A percentile compares a stretch with the other conserved stretches of the same genome.
Conservation (phyloP, 2,113 vertebrate species). For the Phyllostomus hastatus region DNA sequence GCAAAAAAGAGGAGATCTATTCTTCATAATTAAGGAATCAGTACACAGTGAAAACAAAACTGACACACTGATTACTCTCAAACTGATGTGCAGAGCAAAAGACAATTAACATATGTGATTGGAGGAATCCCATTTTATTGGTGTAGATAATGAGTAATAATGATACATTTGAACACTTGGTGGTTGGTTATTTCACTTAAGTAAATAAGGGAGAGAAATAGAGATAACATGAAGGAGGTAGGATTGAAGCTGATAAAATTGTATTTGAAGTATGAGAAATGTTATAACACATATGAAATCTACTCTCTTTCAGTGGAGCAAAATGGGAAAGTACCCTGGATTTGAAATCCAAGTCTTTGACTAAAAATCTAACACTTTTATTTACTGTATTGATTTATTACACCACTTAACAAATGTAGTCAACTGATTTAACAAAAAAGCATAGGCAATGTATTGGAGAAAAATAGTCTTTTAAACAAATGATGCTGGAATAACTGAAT, state of each 20-base stretch:
- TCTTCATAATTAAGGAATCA: neutral
- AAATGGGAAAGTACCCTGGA: neutral
- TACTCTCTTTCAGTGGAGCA: neutral
- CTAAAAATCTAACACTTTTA: neutral
- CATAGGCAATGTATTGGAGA: neutral
- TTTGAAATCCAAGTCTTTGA: neutral
- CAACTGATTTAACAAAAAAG: neutral
- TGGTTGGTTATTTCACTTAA: neutral
- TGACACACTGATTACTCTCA: neutral
- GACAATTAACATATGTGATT: neutral
- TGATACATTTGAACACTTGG: neutral
- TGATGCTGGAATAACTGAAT: neutral
- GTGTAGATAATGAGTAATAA: neutral
- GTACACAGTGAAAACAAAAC: neutral
- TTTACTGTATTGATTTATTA: neutral
- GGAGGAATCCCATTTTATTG: neutral
- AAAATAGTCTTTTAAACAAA: neutral
- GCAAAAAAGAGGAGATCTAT: neutral
- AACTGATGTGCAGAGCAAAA: neutral
- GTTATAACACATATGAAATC: neutral
- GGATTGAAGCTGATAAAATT: neutral
- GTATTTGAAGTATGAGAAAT: neutral
- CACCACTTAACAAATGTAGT: neutral
- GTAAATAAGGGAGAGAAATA: neutral
- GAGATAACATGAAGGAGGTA: neutral